A percentile compares a stretch with the other conserved stretches of the same genome.
Conservation (phyloP, 2,888 invertebrate species). For the Plemyria rubiginata region DNA sequence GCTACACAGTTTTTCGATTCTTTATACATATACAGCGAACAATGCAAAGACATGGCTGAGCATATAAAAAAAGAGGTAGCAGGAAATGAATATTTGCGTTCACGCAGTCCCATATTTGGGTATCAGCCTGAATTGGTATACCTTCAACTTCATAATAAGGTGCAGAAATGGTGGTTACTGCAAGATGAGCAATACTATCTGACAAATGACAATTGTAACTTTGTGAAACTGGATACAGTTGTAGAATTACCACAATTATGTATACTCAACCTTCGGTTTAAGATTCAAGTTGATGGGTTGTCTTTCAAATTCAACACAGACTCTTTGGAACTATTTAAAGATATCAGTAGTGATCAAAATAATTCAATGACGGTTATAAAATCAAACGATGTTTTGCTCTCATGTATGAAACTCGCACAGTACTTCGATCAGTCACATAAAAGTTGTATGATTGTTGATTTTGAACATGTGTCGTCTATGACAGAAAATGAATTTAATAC, state of each 20-base stretch:
- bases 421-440: neutral
- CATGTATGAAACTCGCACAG: neutral
- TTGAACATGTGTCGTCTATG: neutral
- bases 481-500: neutral
- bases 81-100: neutral
- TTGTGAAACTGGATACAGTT: neutral
- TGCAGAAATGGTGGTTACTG: slow-evolving; percentile 3
- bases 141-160: neutral
- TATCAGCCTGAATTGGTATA: neutral
- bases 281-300: neutral
- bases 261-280: neutral
- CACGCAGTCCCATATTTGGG: neutral
- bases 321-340: neutral
- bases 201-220: slow-evolving; percentile 1
- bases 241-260: neutral
- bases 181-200: neutral
- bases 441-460: neutral
- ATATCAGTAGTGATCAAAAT: neutral
- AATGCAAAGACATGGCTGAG: neutral
- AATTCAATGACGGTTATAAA: neutral
- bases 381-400: neutral
- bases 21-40: neutral
- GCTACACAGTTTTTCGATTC: neutral
- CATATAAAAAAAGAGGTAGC: neutral
- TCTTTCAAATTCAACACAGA: neutral